A percentile compares a stretch with the other conserved stretches of the same genome.
phyloP scores from a whole-genome alignment of 2,888 invertebrate species.

The Rotaria socialis region DNA sequence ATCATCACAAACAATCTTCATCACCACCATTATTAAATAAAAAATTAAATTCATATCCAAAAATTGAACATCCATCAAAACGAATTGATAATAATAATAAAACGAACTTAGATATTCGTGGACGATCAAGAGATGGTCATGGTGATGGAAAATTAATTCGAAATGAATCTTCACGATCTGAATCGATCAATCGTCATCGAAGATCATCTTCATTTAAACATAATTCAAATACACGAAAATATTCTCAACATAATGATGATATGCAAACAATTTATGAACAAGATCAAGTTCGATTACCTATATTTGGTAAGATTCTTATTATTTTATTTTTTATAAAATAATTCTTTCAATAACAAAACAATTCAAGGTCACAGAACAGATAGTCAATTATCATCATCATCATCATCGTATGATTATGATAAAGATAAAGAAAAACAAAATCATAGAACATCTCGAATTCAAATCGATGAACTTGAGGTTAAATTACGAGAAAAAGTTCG shows the following conservation, averaged over 20 bases:
- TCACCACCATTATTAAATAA: background rate
- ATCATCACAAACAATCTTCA: background rate
- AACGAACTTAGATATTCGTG: conserved; percentile 36
- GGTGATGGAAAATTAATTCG: background rate
- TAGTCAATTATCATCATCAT: background rate
- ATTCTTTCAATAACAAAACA: too few relatives aligned
- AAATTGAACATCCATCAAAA: conserved; percentile 43
- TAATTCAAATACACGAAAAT: background rate
- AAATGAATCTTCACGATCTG: conserved; percentile 12
- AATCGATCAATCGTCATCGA: background rate
- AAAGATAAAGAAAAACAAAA: background rate
- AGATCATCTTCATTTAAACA: background rate
- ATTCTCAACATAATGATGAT: background rate
- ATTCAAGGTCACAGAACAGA: conserved; percentile 40
- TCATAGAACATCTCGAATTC: background rate
- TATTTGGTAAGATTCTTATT: conserved; percentile 39
- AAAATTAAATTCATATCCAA: conserved; percentile 19
- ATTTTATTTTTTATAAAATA: too few relatives aligned
- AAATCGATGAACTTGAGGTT: conserved; percentile 40
- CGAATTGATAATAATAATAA: conserved; percentile 11
- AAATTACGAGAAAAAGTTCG: conserved; percentile 39
- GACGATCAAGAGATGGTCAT: background rate
- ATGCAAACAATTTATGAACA: conserved; percentile 37
- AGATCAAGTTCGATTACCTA: conserved; percentile 41
- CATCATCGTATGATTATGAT: background rate